Evolutionary conservation across 2,888 invertebrate genomes (phyloP).

Genomic region (Pterostichus niger): DNA sequence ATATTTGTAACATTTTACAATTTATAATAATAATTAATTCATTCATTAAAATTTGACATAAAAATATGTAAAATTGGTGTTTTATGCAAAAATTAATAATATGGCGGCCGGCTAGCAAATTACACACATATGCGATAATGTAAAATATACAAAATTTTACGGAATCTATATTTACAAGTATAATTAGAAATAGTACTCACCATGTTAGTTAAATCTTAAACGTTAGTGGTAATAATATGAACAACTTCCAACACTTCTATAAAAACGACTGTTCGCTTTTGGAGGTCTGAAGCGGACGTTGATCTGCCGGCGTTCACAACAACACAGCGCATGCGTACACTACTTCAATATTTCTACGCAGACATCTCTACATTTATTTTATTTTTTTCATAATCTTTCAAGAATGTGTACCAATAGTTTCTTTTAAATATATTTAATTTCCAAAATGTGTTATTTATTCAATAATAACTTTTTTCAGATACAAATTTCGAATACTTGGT

Average conservation of each 20-base stretch:
- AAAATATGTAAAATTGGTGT: conserved; percentile 53
- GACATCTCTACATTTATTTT: conserved; percentile 31
- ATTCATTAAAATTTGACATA: conserved; percentile 38
- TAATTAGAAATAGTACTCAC: conserved; percentile 72
- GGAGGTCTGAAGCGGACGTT: conserved; percentile 76
- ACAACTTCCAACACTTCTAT: conserved; percentile 74
- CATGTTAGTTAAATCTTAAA: conserved; percentile 74
- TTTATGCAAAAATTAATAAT: conserved; percentile 71
- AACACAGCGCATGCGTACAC: conserved; percentile 73
- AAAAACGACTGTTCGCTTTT: conserved; percentile 74
- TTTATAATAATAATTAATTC: conserved; percentile 18
- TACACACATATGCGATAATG: conserved; percentile 49
- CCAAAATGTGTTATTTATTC: conserved; percentile 18
- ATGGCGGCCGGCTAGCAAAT: conserved; percentile 73
- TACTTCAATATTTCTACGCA: conserved; percentile 68
- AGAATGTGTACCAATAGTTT: conserved; percentile 7
- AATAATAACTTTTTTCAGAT: not conserved
- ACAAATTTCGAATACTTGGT: not conserved
- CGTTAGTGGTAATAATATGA: conserved; percentile 71
- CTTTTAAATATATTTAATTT: not conserved
- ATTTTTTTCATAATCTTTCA: not conserved
- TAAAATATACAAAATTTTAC: conserved; percentile 41
- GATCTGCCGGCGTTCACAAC: conserved; percentile 74
- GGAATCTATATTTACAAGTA: not conserved
- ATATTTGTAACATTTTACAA: conserved; percentile 24